Evolutionary conservation across 2,113 vertebrate genomes (phyloP).

Genomic region (Lophotis ruficrista): DNA sequence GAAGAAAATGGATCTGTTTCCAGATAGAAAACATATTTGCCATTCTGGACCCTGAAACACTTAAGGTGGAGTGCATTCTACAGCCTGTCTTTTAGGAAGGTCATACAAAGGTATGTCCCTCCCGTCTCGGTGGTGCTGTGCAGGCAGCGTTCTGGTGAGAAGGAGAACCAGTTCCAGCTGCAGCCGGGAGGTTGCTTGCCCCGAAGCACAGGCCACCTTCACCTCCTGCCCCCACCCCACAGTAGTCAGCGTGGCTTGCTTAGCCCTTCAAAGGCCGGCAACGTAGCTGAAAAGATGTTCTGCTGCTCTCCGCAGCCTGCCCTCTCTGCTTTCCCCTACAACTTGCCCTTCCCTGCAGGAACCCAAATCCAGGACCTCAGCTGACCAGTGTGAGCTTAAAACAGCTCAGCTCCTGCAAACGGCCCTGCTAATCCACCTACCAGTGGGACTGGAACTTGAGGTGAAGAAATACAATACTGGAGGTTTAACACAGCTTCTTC

Average conservation of each 20-base stretch:
- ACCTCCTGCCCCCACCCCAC: too few species aligned
- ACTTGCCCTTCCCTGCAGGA: neutral
- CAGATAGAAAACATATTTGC: neutral
- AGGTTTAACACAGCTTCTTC: neutral
- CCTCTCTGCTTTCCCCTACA: neutral
- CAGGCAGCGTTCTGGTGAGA: neutral
- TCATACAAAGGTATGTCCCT: neutral
- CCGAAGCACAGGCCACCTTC: neutral
- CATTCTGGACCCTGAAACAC: neutral
- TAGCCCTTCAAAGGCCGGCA: rapidly evolving
- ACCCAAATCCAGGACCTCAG: neutral
- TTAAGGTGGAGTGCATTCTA: neutral
- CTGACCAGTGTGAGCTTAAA: neutral
- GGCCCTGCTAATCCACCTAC: neutral
- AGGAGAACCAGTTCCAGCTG: too few species aligned
- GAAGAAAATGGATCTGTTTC: neutral
- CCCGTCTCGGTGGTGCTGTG: too few species aligned
- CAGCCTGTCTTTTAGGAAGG: neutral
- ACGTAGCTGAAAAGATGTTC: neutral
- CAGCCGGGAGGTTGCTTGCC: too few species aligned
- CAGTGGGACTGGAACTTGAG: neutral
- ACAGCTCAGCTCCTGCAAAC: neutral
- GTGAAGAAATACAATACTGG: neutral
- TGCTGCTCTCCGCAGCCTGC: neutral
- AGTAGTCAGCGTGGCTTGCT: rapidly evolving